These are phyloP conservation scores for Margarornis squamiger DNA, from an alignment of 2,797 vertebrate genomes.

Conservation along the genomic window DNA sequence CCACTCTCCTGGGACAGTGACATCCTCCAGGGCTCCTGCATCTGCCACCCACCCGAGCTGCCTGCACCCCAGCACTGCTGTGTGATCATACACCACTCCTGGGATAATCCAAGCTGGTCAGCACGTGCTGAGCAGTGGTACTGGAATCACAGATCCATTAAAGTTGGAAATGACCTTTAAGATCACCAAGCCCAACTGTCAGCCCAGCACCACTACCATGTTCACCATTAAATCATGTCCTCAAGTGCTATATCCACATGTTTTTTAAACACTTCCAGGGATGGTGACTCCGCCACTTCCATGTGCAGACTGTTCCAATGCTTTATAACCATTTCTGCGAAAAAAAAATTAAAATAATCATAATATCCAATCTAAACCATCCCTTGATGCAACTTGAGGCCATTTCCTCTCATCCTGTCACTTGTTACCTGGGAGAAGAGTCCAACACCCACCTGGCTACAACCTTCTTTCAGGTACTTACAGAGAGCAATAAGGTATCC, in stretches of 20 bases:
- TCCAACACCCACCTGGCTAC: rapidly evolving
- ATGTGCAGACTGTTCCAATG: background rate
- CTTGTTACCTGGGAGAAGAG: background rate
- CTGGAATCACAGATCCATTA: background rate
- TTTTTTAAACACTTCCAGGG: background rate
- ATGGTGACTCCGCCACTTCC: background rate
- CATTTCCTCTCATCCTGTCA: background rate
- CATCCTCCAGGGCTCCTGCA: background rate
- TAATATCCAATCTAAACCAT: background rate
- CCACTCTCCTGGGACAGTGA: rapidly evolving
- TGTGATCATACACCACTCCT: background rate
- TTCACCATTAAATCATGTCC: background rate
- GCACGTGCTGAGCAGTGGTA: background rate
- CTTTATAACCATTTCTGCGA: background rate
- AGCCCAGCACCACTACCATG: background rate
- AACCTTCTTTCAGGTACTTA: background rate
- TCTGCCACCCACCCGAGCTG: rapidly evolving
- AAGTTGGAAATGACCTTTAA: background rate
- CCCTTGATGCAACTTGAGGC: rapidly evolving
- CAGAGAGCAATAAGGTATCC: background rate
- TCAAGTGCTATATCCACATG: background rate
- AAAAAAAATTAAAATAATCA: background rate
- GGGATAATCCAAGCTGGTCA: background rate
- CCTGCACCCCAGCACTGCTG: background rate
- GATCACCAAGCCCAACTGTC: background rate